phyloP scores from a whole-genome alignment of 2,797 vertebrate genomes.

The Tamandua tetradactyla region DNA sequence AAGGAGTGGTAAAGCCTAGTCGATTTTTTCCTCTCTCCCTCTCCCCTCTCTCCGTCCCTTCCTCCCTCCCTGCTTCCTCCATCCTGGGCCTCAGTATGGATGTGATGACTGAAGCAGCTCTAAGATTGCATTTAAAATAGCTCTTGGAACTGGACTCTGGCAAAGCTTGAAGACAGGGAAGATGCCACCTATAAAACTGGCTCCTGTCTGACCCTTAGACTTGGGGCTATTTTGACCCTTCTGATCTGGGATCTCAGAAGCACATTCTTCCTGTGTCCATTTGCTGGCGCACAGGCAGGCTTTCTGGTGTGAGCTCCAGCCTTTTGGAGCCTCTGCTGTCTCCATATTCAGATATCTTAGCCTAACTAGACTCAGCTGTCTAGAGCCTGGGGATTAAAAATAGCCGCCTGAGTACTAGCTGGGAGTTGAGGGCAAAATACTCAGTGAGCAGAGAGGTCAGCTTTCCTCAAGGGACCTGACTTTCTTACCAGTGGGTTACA shows the following conservation, averaged over 20 bases:
- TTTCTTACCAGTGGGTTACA: background rate
- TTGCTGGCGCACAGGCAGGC: conserved; percentile 13
- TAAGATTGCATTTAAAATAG: conserved; percentile 66
- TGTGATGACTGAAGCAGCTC: conserved; percentile 49
- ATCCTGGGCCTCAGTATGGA: conserved; percentile 58
- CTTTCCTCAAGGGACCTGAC: background rate
- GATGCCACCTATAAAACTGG: conserved; percentile 56
- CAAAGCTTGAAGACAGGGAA: conserved; percentile 49
- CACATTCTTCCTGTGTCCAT: background rate
- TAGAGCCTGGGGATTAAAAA: conserved; percentile 66
- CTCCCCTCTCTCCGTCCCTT: background rate
- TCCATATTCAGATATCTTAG: conserved; percentile 28
- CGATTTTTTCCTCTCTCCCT: background rate
- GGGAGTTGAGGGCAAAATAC: background rate
- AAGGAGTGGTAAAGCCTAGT: conserved; percentile 64
- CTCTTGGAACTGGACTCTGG: conserved; percentile 45
- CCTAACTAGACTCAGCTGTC: conserved; percentile 63
- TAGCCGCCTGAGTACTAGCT: conserved; percentile 35
- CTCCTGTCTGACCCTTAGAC: conserved; percentile 43
- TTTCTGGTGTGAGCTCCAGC: background rate
- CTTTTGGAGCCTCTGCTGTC: conserved; percentile 33
- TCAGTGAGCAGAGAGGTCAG: background rate
- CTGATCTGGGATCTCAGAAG: background rate
- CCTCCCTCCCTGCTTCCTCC: background rate
- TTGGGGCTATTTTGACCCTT: background rate